phyloP scores from a whole-genome alignment of 2,888 invertebrate species.

The Vanessa cardui region DNA sequence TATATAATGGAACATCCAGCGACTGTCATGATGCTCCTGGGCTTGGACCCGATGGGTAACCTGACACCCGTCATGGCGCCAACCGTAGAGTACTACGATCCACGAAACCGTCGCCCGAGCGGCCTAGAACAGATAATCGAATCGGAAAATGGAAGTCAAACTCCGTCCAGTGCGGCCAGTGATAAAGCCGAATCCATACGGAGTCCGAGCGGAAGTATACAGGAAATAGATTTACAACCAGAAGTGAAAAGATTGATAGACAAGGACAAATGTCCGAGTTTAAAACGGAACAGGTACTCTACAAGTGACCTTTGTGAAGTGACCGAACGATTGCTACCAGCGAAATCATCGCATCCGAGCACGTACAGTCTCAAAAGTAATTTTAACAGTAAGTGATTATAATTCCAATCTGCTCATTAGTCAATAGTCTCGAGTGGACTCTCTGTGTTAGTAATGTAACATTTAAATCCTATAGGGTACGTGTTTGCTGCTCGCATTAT shows the following conservation, averaged over 20 bases:
- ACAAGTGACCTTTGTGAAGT: slow-evolving; percentile 86
- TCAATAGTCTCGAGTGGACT: slow-evolving; percentile 51
- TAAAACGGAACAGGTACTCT: slow-evolving; percentile 84
- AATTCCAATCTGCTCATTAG: slow-evolving; percentile 74
- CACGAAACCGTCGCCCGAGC: slow-evolving; percentile 67
- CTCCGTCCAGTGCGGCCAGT: slow-evolving; percentile 72
- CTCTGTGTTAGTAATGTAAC: slow-evolving; percentile 35
- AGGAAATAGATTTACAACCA: slow-evolving; percentile 58
- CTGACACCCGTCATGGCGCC: slow-evolving; percentile 68
- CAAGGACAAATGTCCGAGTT: slow-evolving; percentile 58
- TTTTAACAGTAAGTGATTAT: slow-evolving; percentile 66
- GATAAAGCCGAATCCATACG: slow-evolving; percentile 62
- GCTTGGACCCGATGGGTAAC: slow-evolving; percentile 85
- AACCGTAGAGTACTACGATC: slow-evolving; percentile 75
- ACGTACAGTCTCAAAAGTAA: slow-evolving; percentile 85
- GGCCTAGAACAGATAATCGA: slow-evolving; percentile 75
- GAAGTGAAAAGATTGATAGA: slow-evolving; percentile 68
- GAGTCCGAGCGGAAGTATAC: slow-evolving; percentile 65
- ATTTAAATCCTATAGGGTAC: slow-evolving; percentile 21
- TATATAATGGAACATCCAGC: slow-evolving; percentile 89
- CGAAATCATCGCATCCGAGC: slow-evolving; percentile 82
- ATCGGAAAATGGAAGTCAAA: slow-evolving; percentile 72
- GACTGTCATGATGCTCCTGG: slow-evolving; percentile 87
- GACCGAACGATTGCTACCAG: slow-evolving; percentile 80
- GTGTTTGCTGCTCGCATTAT: slow-evolving; percentile 12